phyloP scores from a whole-genome alignment of 2,888 invertebrate species.

The Drosophila anomalata region DNA sequence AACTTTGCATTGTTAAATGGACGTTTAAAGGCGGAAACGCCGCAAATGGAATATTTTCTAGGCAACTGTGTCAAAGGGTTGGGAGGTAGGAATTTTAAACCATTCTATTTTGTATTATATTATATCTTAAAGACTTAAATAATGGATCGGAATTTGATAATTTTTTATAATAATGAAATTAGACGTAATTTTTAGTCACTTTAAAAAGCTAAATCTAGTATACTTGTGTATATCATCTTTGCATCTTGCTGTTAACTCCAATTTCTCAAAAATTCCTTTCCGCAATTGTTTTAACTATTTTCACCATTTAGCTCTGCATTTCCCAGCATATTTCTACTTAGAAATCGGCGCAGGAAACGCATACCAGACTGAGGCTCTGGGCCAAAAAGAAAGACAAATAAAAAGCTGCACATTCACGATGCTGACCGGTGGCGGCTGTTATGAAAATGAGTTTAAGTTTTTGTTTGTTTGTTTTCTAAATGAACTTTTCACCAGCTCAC shows the following conservation, averaged over 20 bases:
- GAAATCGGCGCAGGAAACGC: constrained; percentile 72
- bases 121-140: background rate
- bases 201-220: background rate
- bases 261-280: constrained; percentile 33
- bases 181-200: too few species aligned
- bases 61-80: constrained; percentile 29
- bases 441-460: constrained; percentile 77
- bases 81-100: background rate
- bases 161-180: too few species aligned
- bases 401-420: constrained; percentile 74
- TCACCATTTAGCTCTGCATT: constrained; percentile 38
- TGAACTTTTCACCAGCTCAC: constrained; percentile 71
- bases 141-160: background rate
- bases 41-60: constrained; percentile 20
- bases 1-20: constrained; percentile 31
- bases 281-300: constrained; percentile 22
- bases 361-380: constrained; percentile 53
- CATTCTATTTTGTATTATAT: constrained; percentile 9
- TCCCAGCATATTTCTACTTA: constrained; percentile 58
- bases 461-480: constrained; percentile 71
- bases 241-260: constrained; percentile 9
- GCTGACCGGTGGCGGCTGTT: constrained; percentile 48
- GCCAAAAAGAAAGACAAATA: constrained; percentile 33
- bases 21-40: constrained; percentile 21
- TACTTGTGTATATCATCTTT: background rate